A percentile compares a stretch with the other conserved stretches of the same genome.
These are phyloP conservation scores for Platycnemis pennipes DNA, from an alignment of 2,888 invertebrate species.

Conservation along the genomic window DNA sequence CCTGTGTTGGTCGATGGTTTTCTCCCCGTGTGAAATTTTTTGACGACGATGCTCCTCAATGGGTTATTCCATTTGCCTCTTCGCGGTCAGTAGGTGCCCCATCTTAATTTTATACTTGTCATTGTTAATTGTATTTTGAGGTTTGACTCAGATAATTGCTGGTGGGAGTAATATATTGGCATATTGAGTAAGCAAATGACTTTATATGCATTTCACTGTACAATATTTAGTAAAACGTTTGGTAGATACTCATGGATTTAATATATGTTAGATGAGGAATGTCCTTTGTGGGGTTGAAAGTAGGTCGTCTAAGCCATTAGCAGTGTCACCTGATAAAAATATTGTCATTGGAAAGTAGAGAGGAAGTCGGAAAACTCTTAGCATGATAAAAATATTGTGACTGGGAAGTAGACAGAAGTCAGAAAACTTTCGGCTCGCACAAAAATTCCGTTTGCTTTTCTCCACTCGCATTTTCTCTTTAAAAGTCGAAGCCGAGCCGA, in stretches of 20 bases:
- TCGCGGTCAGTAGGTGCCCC: too few relatives aligned
- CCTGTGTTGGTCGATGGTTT: too few relatives aligned
- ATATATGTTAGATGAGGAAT: neutral
- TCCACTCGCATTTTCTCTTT: neutral
- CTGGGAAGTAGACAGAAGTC: neutral
- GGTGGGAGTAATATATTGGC: too few relatives aligned
- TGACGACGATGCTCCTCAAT: too few relatives aligned
- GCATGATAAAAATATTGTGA: neutral
- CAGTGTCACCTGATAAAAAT: neutral
- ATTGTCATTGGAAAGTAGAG: neutral
- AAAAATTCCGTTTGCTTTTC: neutral
- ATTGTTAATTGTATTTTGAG: too few relatives aligned
- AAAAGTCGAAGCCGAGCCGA: neutral
- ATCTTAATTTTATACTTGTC: too few relatives aligned
- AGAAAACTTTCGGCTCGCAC: neutral
- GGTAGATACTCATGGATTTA: neutral
- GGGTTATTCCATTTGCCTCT: too few relatives aligned
- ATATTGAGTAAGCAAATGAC: too few relatives aligned
- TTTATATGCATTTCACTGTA: neutral
- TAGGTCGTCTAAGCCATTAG: too few relatives aligned
- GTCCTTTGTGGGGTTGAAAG: neutral
- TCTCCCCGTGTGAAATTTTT: too few relatives aligned
- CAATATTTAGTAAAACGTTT: neutral
- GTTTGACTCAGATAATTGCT: too few relatives aligned
- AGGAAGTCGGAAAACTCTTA: neutral